phyloP scores from a whole-genome alignment of 2,888 invertebrate genomes.

The Tetragnatha montana region DNA sequence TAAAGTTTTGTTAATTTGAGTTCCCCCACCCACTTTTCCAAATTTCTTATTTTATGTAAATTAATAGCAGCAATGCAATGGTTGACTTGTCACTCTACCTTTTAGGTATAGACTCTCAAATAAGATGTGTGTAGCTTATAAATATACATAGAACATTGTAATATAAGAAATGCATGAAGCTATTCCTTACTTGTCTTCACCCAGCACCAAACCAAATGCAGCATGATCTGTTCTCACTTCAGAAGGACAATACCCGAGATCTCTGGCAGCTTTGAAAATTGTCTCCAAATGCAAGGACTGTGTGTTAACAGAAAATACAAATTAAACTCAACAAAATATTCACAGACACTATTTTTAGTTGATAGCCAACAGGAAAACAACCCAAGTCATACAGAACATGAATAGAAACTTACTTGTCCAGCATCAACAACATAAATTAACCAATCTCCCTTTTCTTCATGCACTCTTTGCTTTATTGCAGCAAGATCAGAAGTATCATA shows the following conservation, averaged over 20 bases:
- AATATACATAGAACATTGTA: neutral
- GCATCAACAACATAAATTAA: conserved; percentile 94
- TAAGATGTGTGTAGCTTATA: too few species aligned
- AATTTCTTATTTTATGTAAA: too few species aligned
- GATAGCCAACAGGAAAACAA: too few species aligned
- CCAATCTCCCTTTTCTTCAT: conserved; percentile 87
- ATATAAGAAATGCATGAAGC: neutral
- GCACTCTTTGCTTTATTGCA: conserved; percentile 84
- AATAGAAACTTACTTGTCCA: conserved; percentile 83
- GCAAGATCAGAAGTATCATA: conserved; percentile 99
- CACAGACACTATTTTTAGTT: too few species aligned
- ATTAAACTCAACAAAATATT: neutral
- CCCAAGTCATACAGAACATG: neutral
- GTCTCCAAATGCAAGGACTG: conserved; percentile 83
- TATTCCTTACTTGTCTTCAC: conserved; percentile 86
- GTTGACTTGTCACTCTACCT: too few species aligned
- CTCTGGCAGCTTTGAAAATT: conserved; percentile 87
- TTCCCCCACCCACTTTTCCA: too few species aligned
- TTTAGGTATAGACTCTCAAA: too few species aligned
- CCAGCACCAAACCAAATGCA: conserved; percentile 96
- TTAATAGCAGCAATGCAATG: too few species aligned
- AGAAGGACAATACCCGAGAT: conserved; percentile 83
- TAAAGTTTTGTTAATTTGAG: too few species aligned
- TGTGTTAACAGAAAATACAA: conserved; percentile 69
- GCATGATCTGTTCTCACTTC: conserved; percentile 89